Base-by-base conservation (phyloP, 2,888 invertebrate species). In the Sicus ferrugineus region DNA sequence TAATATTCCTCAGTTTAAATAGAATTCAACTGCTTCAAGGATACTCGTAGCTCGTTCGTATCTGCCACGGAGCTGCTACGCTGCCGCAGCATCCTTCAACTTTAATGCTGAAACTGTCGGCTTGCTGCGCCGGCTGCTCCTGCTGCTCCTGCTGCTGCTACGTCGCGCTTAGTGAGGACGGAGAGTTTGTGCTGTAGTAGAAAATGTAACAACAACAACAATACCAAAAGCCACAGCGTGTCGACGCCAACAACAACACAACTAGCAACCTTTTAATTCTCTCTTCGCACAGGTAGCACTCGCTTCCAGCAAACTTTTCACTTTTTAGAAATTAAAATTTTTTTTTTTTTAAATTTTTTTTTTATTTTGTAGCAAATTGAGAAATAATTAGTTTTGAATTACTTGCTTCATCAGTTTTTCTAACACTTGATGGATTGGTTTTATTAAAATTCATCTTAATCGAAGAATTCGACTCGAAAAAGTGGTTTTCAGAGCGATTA, bases 41-140 rank as follows among this genome's bases (percentile, higher is more conserved):
- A 73, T 73, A 67, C 67, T n/a, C n/a, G n/a, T n/a, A n/a, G 64
- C 67, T 65, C 42, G 56, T 67, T 67, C 50, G 67, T 68, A 70
- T 72, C 62, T 72, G 62, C 61, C 48, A 62, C 63, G 69, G 54
- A 54, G 56, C 56, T 54, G 66, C 52, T 23, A 11, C 23, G 21
- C 19, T 61, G 64, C 21, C 42, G 64, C 67, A 59, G n/a, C 70
- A 73, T 73, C 73, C 71, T 73, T 73, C 73, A 73, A 70, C 73
- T 73, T 61, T 70, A 31, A 54, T 42, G 62, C 59, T 59, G n/a
- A 21, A 46, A 58, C 59, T 46, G 46, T 31, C 48, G 67, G 67
- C 58, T 59, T 67, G 46, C 46, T 54, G 23, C 26, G 54, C n/a
- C n/a, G n/a, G n/a, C n/a, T n/a, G n/a, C n/a, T n/a, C n/a, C n/a